These are phyloP conservation scores for Melinaea menophilus DNA, from an alignment of 2,888 invertebrate species.

Conservation along the genomic window DNA sequence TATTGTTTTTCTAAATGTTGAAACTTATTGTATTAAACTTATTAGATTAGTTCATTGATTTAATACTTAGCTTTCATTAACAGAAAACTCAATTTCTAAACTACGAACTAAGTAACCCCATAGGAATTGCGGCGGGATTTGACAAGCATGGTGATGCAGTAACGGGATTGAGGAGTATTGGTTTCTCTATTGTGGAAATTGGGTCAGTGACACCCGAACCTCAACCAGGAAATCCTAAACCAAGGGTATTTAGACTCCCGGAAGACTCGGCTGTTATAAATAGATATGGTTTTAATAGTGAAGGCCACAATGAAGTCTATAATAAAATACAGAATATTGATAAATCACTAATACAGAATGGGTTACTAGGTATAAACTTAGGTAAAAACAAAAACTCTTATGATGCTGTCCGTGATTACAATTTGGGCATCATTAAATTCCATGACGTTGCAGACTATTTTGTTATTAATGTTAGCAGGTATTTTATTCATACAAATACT, in stretches of 20 bases:
- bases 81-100: conserved; percentile 86
- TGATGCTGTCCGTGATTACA: conserved; percentile 88
- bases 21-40: too few relatives aligned
- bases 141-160: conserved; percentile 98
- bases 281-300: conserved; percentile 94
- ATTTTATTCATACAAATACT: not conserved
- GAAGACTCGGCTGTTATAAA: conserved; percentile 95
- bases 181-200: conserved; percentile 97
- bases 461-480: conserved; percentile 96
- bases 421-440: conserved; percentile 90
- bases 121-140: conserved; percentile 99
- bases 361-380: conserved; percentile 93
- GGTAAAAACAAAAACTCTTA: conserved; percentile 94
- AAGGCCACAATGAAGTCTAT: conserved; percentile 89
- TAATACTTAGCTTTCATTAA: conserved; percentile 19
- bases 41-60: not conserved
- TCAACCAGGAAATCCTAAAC: conserved; percentile 94
- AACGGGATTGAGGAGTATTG: conserved; percentile 86
- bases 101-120: conserved; percentile 87
- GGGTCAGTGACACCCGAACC: conserved; percentile 97
- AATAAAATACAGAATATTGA: conserved; percentile 80
- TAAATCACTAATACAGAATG: conserved; percentile 71
- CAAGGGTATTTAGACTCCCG: conserved; percentile 91
- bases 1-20: too few relatives aligned
- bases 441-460: conserved; percentile 93